phyloP scores from a whole-genome alignment of 2,888 invertebrate species.

The Pterostichus madidus region DNA sequence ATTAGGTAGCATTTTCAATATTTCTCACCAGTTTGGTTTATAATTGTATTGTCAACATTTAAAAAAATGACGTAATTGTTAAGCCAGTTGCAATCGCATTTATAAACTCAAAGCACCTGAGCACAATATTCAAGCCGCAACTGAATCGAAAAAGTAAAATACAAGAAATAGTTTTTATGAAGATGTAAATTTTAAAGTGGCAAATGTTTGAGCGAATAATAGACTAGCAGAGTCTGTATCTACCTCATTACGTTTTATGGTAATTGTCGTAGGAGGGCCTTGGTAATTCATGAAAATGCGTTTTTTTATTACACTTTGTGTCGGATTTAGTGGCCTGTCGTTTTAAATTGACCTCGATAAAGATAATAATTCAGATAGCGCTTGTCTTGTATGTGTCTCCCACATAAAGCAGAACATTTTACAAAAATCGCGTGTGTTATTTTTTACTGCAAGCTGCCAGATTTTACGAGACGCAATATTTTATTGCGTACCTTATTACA shows the following conservation, averaged over 20 bases:
- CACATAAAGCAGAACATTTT: constrained; percentile 44
- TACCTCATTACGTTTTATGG: not conserved
- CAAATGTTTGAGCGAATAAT: too few relatives aligned
- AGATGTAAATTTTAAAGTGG: too few relatives aligned
- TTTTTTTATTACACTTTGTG: constrained; percentile 38
- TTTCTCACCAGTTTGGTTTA: too few relatives aligned
- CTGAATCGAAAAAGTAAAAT: too few relatives aligned
- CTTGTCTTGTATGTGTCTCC: constrained; percentile 22
- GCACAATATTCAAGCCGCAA: too few relatives aligned
- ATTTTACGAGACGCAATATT: constrained; percentile 41
- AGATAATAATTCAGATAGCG: constrained; percentile 62
- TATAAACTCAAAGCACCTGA: too few relatives aligned
- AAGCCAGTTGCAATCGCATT: too few relatives aligned
- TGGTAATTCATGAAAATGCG: constrained; percentile 13
- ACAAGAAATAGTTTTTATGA: too few relatives aligned
- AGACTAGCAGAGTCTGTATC: too few relatives aligned
- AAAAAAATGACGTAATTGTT: too few relatives aligned
- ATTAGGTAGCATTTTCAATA: too few relatives aligned
- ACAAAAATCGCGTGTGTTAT: constrained; percentile 35
- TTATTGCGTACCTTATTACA: constrained; percentile 50
- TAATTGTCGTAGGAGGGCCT: constrained; percentile 17
- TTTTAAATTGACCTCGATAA: constrained; percentile 55
- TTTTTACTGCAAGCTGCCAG: constrained; percentile 36
- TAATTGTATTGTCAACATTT: too few relatives aligned
- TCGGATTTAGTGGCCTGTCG: constrained; percentile 11